Evolutionary conservation across 1,140 invertebrate genomes (phyloP), one percentile per base, ranked within the genome.

Genomic region (Bombus confusus): DNA sequence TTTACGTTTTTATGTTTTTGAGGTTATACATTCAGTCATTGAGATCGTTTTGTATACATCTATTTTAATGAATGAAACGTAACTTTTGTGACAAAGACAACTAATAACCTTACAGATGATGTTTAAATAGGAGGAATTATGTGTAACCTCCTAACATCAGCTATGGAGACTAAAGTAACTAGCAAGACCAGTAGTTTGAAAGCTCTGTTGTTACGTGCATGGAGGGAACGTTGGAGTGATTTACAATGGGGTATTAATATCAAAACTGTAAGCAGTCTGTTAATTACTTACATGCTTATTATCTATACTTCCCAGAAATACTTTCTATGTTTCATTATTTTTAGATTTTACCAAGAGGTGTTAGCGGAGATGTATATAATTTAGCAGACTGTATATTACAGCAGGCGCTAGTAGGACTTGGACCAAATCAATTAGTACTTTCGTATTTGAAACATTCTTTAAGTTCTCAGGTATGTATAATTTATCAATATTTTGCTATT

Each of bases 211-310:
- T 95, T 99, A 47, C 96, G 97, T 94, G 98, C 98, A 68, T 99
- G 98, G 98, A 96, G 98, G 91, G 98, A 99, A 95, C 96, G 98
- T 79, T 99, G 98, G 98, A 97, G 97, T 22, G 98, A 99, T 95
- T 96, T 99, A 43, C 98, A 99, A 94, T 99, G 98, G 98, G 98
- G 98, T 47, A 98, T 99, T 85, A 98, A 99, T 93, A 98, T 99
- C 52, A 99, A 99, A 96, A 98, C 97, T 39, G 97, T 96, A 93
- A 95, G 93, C 3, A 3, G 37, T 13, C 8, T 22, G 13, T 66
- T 31, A 18, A 22, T 3, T 64, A 5, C 1, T 10, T 2, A 57
- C 25, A 31, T 41, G 25, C 3, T 3, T 47, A 39, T 34, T 22
- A 52, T 52, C 5, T n/a, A 15, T 22, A 34, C 9, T 37, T 68